Evolutionary conservation across 2,797 vertebrate species (phyloP).

Genomic region (Labeo calbasu): DNA sequence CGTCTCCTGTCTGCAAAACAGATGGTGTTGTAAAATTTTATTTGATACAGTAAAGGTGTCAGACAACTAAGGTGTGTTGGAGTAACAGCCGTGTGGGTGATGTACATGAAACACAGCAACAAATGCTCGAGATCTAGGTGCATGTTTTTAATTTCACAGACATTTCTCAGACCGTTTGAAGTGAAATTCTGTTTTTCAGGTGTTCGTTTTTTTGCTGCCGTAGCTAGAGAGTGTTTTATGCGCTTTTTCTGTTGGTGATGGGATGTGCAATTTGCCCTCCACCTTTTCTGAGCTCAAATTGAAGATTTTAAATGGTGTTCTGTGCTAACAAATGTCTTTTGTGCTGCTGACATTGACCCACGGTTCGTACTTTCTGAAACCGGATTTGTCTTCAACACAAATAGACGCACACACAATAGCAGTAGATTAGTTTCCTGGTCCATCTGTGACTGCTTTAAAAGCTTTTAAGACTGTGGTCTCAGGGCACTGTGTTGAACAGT

Average conservation of each 20-base stretch:
- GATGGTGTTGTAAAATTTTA: conserved; percentile 22
- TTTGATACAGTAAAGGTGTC: conserved; percentile 21
- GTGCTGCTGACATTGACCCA: not conserved
- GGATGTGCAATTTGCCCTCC: not conserved
- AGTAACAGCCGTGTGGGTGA: not conserved
- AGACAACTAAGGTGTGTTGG: conserved; percentile 13
- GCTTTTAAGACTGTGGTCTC: conserved; percentile 18
- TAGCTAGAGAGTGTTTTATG: not conserved
- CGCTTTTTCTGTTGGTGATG: not conserved
- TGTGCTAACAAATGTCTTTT: conserved; percentile 15
- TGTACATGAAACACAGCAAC: not conserved
- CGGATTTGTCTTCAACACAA: conserved; percentile 1
- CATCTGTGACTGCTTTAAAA: conserved; percentile 35
- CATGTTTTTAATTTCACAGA: conserved; percentile 8
- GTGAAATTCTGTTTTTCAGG: conserved; percentile 8
- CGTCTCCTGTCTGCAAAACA: conserved; percentile 11
- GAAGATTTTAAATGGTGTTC: conserved; percentile 9
- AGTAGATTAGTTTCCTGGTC: conserved; percentile 39
- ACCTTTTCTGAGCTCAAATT: conserved; percentile 9
- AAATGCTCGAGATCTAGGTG: conserved; percentile 6
- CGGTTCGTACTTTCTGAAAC: not conserved
- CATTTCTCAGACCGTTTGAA: not conserved
- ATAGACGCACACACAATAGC: not conserved
- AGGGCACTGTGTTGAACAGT: conserved; percentile 43
- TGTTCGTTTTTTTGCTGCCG: not conserved